Conservation (phyloP, 2,797 vertebrate species). For the Pygocentrus nattereri region DNA sequence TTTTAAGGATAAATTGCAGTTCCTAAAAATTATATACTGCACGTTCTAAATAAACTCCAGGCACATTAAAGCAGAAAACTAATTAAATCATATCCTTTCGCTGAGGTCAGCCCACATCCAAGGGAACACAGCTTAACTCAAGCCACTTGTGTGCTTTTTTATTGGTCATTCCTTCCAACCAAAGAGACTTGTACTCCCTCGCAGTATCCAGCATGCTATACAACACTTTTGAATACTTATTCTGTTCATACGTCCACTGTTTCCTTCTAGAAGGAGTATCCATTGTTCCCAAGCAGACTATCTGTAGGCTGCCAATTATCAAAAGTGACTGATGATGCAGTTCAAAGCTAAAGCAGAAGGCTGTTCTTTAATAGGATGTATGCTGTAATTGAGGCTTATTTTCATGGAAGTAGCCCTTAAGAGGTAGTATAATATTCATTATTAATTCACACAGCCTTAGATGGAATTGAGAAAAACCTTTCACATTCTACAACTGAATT, state of each 20-base stretch:
- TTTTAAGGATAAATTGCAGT: slow-evolving; percentile 73
- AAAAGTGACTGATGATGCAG: neutral
- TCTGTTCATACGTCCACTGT: neutral
- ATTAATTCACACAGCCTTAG: neutral
- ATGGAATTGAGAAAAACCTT: neutral
- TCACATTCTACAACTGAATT: no score
- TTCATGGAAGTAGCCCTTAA: neutral
- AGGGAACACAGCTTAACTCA: slow-evolving; percentile 78
- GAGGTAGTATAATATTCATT: neutral
- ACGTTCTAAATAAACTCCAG: slow-evolving; percentile 82
- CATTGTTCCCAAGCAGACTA: no score
- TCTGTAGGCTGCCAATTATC: neutral
- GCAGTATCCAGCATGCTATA: slow-evolving; percentile 64
- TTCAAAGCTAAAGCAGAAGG: neutral
- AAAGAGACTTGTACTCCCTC: slow-evolving; percentile 70
- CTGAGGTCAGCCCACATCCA: slow-evolving; percentile 83
- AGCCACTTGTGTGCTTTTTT: slow-evolving; percentile 82
- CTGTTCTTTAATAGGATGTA: neutral
- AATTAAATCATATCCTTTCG: slow-evolving; percentile 85
- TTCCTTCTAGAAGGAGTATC: neutral
- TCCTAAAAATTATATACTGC: slow-evolving; percentile 78
- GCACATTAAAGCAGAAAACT: slow-evolving; percentile 81
- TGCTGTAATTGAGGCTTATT: neutral
- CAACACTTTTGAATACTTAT: neutral
- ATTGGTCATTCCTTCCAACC: slow-evolving; percentile 80